A percentile compares a stretch with the other conserved stretches of the same genome.
phyloP scores from a whole-genome alignment of 2,797 vertebrate genomes.

The Hylomyscus alleni region DNA sequence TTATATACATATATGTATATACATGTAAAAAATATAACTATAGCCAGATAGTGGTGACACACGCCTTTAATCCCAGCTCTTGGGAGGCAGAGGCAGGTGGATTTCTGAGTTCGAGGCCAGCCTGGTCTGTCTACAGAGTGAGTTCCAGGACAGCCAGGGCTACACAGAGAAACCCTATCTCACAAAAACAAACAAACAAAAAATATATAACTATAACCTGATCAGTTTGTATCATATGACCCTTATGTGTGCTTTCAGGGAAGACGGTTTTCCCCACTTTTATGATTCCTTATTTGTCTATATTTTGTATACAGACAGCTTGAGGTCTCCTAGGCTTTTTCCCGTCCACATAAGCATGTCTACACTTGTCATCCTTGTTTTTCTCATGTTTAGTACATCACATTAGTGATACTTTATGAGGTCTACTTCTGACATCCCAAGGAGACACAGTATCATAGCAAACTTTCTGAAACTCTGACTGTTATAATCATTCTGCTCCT shows the following conservation, averaged over 20 bases:
- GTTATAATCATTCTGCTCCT: not conserved
- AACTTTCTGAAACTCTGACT: not conserved
- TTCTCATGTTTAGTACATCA: not conserved
- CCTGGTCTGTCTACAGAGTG: too few relatives aligned
- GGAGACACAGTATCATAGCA: not conserved
- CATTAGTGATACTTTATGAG: not conserved
- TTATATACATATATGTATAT: not conserved
- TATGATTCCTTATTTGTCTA: not conserved
- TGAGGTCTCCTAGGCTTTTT: not conserved
- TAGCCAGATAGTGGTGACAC: too few relatives aligned
- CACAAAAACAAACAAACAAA: too few relatives aligned
- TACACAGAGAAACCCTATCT: too few relatives aligned
- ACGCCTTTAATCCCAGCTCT: too few relatives aligned
- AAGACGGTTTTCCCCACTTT: not conserved
- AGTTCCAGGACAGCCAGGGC: too few relatives aligned
- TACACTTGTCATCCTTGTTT: not conserved
- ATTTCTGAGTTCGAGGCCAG: too few relatives aligned
- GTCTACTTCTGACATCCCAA: not conserved
- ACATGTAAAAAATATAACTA: not conserved
- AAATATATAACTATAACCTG: not conserved
- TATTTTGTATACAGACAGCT: not conserved
- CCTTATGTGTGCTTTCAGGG: not conserved
- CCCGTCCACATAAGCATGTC: rapidly evolving
- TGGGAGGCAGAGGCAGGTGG: too few relatives aligned
- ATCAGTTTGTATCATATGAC: not conserved